Conservation (phyloP, 2,113 vertebrate species). For the Coracopsis vasa region DNA sequence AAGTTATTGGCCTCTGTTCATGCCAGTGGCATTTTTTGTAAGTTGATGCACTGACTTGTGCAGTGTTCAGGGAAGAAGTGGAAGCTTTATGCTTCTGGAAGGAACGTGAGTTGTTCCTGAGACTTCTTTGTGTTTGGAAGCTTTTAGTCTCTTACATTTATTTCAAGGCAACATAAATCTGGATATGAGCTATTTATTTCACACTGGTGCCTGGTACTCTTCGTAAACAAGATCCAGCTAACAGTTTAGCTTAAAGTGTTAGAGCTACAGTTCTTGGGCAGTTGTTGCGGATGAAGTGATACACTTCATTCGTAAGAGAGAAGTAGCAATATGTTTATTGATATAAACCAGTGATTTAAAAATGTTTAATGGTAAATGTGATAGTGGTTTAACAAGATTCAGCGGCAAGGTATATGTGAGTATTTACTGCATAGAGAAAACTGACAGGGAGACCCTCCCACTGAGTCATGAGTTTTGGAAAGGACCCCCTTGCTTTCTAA, state of each 20-base stretch:
- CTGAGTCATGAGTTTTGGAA: background rate
- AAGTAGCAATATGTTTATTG: background rate
- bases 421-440: background rate
- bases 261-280: background rate
- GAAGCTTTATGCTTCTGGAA: background rate
- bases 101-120: background rate
- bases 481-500: background rate
- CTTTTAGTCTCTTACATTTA: accelerated
- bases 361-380: background rate
- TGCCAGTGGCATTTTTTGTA: background rate
- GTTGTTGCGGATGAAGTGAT: background rate
- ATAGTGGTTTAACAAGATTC: background rate
- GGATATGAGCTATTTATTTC: background rate
- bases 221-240: background rate
- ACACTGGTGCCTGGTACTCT: background rate
- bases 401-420: background rate
- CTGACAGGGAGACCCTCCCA: background rate
- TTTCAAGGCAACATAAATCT: background rate
- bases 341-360: background rate
- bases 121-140: background rate
- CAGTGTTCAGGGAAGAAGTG: background rate
- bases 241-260: background rate
- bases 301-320: background rate
- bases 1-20: background rate
- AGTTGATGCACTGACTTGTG: background rate